Evolutionary conservation across 2,888 invertebrate species (phyloP), one percentile per base, ranked within the genome.

Genomic region (Lathronympha strigana): DNA sequence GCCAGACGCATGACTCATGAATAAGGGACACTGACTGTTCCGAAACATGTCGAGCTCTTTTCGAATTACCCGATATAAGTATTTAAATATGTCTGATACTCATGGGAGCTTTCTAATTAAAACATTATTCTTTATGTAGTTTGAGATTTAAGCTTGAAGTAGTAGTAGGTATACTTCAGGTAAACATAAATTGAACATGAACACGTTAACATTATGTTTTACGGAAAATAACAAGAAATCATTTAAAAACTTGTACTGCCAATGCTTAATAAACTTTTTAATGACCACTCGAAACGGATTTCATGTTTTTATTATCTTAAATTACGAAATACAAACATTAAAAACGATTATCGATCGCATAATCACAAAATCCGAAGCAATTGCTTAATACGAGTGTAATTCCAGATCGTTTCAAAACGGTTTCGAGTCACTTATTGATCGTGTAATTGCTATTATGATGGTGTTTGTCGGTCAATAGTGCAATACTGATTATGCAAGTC

Each of bases 401-500:
- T 36, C 36, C 33, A 23, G 25, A 43, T 23, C 19, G 13, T 53
- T 61, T 21, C 15, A 21, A 31, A 53, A 43, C 51, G 6, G 21
- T 51, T 33, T 21, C 51, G 5, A 40, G 11, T 33, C 57, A 23
- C 15, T 53, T 55, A 47, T 47, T 45, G 38, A 45, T 55, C 28
- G 31, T 31, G 40, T 55, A 63, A 63, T 21, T 57, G 36, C 23
- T 40, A 21, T 57, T 40, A 43, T 40, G 21, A 21, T 58, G 33
- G 23, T 50, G 31, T 40, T 43, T 50, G 15, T 13, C 28, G 13
- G 21, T 53, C 9, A 51, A 61, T 61, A 61, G 40, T 50, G 57
- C 43, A 63, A 51, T 51, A 50, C n/a, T 15, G 13, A 38, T 63
- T 55, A 55, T 63, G 31, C 55, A 55, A 63, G 15, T 28, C 21